Conservation (phyloP, 1,140 invertebrate genomes). For the Trinorchestia longiramus region DNA sequence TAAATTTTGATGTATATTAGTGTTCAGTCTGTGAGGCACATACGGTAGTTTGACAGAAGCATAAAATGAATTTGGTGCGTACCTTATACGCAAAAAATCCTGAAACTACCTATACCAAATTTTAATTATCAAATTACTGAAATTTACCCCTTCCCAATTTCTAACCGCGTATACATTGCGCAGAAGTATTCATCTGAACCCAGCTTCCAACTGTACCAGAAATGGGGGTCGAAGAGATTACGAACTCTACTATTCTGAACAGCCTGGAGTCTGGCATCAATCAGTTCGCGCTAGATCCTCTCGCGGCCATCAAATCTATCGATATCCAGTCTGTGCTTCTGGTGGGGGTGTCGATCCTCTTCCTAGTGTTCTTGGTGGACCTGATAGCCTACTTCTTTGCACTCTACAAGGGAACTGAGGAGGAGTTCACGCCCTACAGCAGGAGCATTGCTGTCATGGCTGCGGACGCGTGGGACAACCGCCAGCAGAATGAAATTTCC, state of each 20-base stretch:
- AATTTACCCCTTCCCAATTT: neutral
- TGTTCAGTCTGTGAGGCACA: too few species aligned
- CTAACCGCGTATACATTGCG: neutral
- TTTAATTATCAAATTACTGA: neutral
- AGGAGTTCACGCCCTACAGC: constrained; percentile 45
- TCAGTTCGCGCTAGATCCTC: constrained; percentile 1
- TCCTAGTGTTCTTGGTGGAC: constrained; percentile 39
- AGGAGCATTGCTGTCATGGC: constrained; percentile 22
- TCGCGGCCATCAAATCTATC: constrained; percentile 27
- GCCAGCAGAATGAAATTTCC: constrained; percentile 9
- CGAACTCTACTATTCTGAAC: neutral
- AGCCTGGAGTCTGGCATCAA: constrained; percentile 20
- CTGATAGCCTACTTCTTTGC: constrained; percentile 1
- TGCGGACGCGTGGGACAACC: constrained; percentile 33
- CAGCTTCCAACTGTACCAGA: neutral
- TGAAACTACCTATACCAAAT: neutral
- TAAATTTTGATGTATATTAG: too few species aligned
- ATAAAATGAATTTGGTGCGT: too few species aligned
- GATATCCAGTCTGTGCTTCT: neutral
- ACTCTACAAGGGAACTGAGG: constrained; percentile 28
- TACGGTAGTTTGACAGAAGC: too few species aligned
- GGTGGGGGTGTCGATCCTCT: neutral
- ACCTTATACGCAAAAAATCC: neutral
- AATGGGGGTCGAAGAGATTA: neutral
- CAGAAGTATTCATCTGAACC: neutral